phyloP scores from a whole-genome alignment of 2,113 vertebrate species.

The Channa maculata region DNA sequence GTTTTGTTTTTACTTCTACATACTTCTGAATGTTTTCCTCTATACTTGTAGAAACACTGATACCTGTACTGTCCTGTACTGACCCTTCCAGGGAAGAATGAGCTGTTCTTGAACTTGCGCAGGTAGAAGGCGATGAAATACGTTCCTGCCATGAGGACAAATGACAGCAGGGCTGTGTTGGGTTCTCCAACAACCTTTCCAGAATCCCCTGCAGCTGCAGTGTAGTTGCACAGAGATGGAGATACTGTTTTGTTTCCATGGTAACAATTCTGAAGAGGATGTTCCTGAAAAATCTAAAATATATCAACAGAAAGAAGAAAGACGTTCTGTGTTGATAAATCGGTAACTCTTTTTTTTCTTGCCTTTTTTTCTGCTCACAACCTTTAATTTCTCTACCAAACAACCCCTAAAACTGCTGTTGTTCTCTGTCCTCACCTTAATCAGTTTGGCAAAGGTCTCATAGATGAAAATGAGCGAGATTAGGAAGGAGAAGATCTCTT shows the following conservation, averaged over 20 bases:
- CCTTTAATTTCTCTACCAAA: no score
- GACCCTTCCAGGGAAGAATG: constrained; percentile 94
- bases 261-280: constrained; percentile 87
- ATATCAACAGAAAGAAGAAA: not conserved
- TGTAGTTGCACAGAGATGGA: constrained; percentile 39
- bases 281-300: constrained; percentile 91
- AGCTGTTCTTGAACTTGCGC: constrained; percentile 92
- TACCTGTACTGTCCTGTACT: not conserved
- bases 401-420: not conserved
- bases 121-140: constrained; percentile 92
- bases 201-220: not conserved
- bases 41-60: no score
- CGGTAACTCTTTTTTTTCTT: no score
- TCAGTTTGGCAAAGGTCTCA: constrained; percentile 91
- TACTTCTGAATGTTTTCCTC: no score
- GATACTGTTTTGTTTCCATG: constrained; percentile 71
- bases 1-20: not conserved
- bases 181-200: constrained; percentile 73
- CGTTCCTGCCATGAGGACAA: constrained; percentile 90
- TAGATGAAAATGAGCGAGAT: constrained; percentile 98
- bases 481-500: constrained; percentile 95
- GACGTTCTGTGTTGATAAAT: no score
- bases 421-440: constrained; percentile 81
- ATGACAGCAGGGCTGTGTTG: constrained; percentile 88
- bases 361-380: no score